Evolutionary conservation across 2,113 vertebrate genomes (phyloP).

Genomic region (Numenius arquata): DNA sequence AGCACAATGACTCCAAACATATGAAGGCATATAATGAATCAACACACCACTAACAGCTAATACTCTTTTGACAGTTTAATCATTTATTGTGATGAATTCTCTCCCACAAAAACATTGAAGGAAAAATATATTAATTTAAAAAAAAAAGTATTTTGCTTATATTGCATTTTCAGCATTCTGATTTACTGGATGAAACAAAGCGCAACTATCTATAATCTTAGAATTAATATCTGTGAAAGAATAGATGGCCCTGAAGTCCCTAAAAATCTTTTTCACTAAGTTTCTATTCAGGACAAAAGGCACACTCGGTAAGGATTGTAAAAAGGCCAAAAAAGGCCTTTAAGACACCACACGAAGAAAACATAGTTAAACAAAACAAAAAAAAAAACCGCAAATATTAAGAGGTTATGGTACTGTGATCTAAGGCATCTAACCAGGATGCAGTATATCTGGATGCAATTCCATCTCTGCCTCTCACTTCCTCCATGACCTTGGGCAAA

Average conservation of each 20-base stretch:
- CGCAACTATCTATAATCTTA: neutral
- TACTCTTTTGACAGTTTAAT: conserved; percentile 44
- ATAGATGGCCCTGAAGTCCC: neutral
- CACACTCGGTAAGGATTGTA: neutral
- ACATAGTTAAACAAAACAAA: neutral
- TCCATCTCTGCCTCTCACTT: neutral
- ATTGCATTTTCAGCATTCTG: neutral
- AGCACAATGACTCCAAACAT: conserved; percentile 8
- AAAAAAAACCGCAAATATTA: neutral
- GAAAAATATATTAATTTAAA: conserved; percentile 1
- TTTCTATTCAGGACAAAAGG: neutral
- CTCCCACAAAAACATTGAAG: neutral
- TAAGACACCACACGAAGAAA: neutral
- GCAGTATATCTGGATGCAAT: conserved; percentile 12
- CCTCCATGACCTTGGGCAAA: conserved; percentile 37
- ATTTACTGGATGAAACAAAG: neutral
- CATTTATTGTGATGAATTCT: conserved; percentile 38
- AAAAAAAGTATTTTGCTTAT: conserved; percentile 2
- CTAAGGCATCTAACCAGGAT: neutral
- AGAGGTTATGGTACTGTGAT: neutral
- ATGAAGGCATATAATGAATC: conserved; percentile 20
- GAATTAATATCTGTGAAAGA: neutral
- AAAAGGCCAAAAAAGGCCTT: neutral
- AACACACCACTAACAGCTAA: conserved; percentile 41
- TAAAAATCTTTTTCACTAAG: neutral